phyloP scores from a whole-genome alignment of 2,888 invertebrate genomes.

The Eupithecia insigniata region DNA sequence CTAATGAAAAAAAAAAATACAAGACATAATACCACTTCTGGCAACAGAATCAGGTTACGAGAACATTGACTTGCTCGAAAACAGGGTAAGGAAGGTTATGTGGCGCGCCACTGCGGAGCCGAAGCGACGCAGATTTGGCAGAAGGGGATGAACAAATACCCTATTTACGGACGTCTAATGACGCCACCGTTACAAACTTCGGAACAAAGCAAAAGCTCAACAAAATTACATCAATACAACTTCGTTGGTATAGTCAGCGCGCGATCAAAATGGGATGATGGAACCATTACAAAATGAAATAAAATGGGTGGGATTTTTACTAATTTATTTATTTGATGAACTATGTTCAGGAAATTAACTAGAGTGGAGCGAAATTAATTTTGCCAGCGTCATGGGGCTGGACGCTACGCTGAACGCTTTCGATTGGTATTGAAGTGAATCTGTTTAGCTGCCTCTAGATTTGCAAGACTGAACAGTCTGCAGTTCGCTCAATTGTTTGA shows the following conservation, averaged over 20 bases:
- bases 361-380: no score
- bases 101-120: constrained; percentile 50
- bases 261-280: neutral
- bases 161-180: constrained; percentile 58
- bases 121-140: constrained; percentile 56
- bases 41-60: constrained; percentile 60
- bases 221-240: neutral
- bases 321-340: no score
- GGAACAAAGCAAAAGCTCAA: constrained; percentile 25
- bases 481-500: no score
- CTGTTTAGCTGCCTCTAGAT: no score
- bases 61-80: constrained; percentile 53
- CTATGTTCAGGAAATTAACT: no score
- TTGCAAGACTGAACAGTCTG: no score
- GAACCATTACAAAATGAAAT: neutral
- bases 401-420: no score
- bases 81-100: constrained; percentile 47
- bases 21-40: constrained; percentile 49
- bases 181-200: constrained; percentile 48
- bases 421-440: no score
- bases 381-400: no score
- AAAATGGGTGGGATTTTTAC: neutral
- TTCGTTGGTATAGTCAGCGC: neutral
- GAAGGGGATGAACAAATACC: constrained; percentile 54
- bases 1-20: neutral